Evolutionary conservation across 2,888 invertebrate species (phyloP), one percentile per base, ranked within the genome.

Genomic region (Alloplasta piceator): DNA sequence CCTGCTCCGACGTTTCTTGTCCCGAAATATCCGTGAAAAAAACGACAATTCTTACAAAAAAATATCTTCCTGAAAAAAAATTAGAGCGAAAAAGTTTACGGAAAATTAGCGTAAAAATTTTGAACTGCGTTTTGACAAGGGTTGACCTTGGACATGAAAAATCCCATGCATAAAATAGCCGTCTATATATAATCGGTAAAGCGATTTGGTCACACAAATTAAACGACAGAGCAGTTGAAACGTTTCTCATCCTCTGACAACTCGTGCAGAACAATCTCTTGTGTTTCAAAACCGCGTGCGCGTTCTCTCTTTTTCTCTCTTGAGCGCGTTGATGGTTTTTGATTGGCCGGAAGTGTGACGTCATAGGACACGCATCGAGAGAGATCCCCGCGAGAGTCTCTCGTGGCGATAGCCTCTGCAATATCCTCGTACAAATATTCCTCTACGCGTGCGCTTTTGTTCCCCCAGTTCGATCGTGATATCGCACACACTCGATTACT

Each of bases 301-400:
- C 39, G 43, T 43, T 38, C 48, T n/a, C 50, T 6, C 50, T 39
- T 72, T 61, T 36, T 36, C 39, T 73, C 70, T 39, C 6, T 52
- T 52, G 52, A 14, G 66, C 78, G 73, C 89, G 90, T 87, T 91
- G 90, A 91, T 91, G 90, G 88, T 89, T 91, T 90, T 90, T 91
- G 91, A 91, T 91, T 91, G 91, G 87, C 90, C 91, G 91, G 91
- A 91, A 91, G 90, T 91, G 50, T 81, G 91, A 91, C 90, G 90
- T 91, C 90, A 90, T 1, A 26, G 80, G 87, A 85, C 87, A 85
- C 86, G 89, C 90, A 90, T 87, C 87, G 86, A 87, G 88, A 84
- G 68, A 63, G 63, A 41, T 16, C 56, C 14, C 55, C 7, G 43
- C 4, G 14, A 60, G 61, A 6, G 16, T 12, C 6, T 16, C 77